Percentiles rank a stretch among this genome's conserved stretches.
Evolutionary conservation across 2,888 invertebrate species (phyloP).

Genomic region (Eustalomyia histrio): DNA sequence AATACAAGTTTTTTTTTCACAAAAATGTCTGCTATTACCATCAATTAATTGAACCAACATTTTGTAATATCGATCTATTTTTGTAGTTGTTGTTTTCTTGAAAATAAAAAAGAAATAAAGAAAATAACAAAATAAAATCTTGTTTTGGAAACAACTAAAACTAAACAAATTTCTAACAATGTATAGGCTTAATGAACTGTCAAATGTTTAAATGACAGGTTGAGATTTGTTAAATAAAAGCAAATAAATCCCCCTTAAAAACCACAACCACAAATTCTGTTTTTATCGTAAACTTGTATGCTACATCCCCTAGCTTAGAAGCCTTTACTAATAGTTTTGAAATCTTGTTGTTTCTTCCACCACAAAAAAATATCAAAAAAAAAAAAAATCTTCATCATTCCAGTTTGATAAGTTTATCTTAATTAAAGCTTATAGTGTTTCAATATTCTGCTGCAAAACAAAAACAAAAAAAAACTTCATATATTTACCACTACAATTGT

Average conservation of each 20-base stretch:
- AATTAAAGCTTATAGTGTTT: constrained; percentile 33
- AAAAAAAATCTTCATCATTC: constrained; percentile 20
- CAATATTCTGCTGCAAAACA: neutral
- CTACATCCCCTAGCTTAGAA: neutral
- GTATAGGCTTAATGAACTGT: constrained; percentile 56
- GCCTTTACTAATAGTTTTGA: neutral
- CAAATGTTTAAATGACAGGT: constrained; percentile 55
- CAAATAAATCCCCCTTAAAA: constrained; percentile 13
- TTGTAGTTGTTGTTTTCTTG: neutral
- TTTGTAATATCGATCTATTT: constrained; percentile 1
- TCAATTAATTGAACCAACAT: constrained; percentile 41
- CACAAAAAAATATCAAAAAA: neutral
- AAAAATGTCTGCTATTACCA: constrained; percentile 16
- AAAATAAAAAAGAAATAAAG: no score
- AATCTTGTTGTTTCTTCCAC: neutral
- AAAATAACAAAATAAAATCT: neutral
- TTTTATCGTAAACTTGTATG: neutral
- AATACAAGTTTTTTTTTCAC: neutral
- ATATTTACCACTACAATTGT: neutral
- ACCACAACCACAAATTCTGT: neutral
- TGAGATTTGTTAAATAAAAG: constrained; percentile 36
- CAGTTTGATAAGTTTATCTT: constrained; percentile 32
- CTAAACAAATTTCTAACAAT: constrained; percentile 38
- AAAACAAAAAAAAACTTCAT: neutral
- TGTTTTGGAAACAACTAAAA: neutral